Evolutionary conservation across 2,888 invertebrate species (phyloP).

Genomic region (Tortrix viridana): DNA sequence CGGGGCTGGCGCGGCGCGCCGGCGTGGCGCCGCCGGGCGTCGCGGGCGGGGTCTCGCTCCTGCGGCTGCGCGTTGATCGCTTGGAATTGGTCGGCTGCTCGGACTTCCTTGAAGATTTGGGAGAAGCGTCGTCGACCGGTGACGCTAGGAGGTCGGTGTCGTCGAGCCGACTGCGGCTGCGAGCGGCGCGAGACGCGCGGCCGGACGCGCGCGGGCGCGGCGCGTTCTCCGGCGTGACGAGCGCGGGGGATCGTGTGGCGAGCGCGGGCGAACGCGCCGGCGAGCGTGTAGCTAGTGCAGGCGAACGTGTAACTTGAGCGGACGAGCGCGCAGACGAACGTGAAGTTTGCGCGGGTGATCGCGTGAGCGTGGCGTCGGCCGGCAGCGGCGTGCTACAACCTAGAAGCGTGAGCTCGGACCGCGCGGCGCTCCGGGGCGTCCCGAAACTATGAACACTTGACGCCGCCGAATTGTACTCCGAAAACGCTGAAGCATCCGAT

Average conservation of each 20-base stretch:
- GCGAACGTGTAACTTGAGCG: background rate
- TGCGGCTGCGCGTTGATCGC: background rate
- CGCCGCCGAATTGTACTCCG: slow-evolving; percentile 60
- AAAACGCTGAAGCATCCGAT: slow-evolving; percentile 54
- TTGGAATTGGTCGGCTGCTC: too few relatives aligned
- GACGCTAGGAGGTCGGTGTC: too few relatives aligned
- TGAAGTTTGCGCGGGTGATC: slow-evolving; percentile 43
- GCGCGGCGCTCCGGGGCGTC: slow-evolving; percentile 1
- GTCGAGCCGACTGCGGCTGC: too few relatives aligned
- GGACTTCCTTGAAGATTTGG: too few relatives aligned
- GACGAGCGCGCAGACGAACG: background rate
- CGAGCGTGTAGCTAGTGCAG: background rate
- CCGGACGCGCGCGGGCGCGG: background rate
- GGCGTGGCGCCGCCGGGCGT: background rate
- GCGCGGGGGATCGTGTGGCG: background rate
- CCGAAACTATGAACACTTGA: background rate
- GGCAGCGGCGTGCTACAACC: background rate
- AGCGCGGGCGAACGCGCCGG: background rate
- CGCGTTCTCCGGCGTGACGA: background rate
- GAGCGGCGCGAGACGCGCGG: too few relatives aligned
- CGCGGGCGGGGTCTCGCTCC: background rate
- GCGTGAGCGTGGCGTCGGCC: slow-evolving; percentile 4
- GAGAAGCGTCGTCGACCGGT: too few relatives aligned
- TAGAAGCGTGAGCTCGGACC: background rate
- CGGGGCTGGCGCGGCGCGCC: background rate